These are phyloP conservation scores for Strigamia transsilvanica DNA, from an alignment of 2,888 invertebrate species.

Conservation along the genomic window DNA sequence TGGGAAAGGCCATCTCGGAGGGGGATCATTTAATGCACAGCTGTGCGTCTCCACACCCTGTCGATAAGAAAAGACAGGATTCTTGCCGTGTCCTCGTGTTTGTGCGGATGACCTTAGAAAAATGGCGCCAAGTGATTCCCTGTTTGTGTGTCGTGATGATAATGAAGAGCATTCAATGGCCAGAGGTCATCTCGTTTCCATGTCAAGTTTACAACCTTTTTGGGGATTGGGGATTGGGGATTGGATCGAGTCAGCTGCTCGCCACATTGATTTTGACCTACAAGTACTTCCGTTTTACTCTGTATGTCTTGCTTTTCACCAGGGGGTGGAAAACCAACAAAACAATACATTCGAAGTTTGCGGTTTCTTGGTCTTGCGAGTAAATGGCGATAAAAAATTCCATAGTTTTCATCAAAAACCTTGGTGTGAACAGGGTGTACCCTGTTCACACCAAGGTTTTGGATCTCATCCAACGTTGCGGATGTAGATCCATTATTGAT, in stretches of 20 bases:
- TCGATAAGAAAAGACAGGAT: slow-evolving; percentile 22
- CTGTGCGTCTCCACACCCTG: slow-evolving; percentile 37
- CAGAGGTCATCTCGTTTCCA: slow-evolving; percentile 12
- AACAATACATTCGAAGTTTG: too few relatives aligned
- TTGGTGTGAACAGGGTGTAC: too few relatives aligned
- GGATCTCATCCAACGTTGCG: too few relatives aligned
- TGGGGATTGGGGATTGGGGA: background rate
- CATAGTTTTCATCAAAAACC: too few relatives aligned
- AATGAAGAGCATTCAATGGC: slow-evolving; percentile 1
- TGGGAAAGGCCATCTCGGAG: slow-evolving; percentile 16
- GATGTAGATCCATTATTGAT: too few relatives aligned
- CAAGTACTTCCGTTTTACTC: too few relatives aligned
- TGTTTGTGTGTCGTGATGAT: background rate
- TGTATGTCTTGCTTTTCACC: too few relatives aligned
- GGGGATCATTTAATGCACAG: slow-evolving; percentile 12
- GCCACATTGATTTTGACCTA: background rate
- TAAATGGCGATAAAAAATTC: too few relatives aligned
- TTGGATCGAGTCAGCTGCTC: background rate
- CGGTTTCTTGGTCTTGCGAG: too few relatives aligned
- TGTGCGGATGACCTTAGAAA: slow-evolving; percentile 4
- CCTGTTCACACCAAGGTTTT: too few relatives aligned
- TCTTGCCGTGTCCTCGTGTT: slow-evolving; percentile 23
- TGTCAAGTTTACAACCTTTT: slow-evolving; percentile 4
- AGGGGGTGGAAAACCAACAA: too few relatives aligned
- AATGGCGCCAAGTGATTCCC: background rate